phyloP scores from a whole-genome alignment of 2,888 invertebrate genomes.

The Dione vanillae region DNA sequence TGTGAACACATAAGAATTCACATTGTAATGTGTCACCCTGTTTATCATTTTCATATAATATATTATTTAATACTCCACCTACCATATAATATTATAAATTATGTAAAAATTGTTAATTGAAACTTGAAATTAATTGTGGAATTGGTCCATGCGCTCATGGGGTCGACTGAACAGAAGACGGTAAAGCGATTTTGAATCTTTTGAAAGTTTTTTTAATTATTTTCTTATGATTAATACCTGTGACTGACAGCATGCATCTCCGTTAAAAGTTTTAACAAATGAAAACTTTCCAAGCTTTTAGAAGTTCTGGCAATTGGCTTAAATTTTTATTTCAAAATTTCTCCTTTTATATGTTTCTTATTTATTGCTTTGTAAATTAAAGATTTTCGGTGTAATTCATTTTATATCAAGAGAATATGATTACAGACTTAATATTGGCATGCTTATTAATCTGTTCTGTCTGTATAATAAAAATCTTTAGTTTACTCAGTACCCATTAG shows the following conservation, averaged over 20 bases:
- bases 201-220: conserved; percentile 53
- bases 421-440: too few species aligned
- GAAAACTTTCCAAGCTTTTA: conserved; percentile 69
- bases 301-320: conserved; percentile 77
- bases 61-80: background rate
- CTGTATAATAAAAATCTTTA: conserved; percentile 50
- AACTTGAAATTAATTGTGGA: conserved; percentile 65
- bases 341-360: conserved; percentile 40
- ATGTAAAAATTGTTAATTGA: conserved; percentile 33
- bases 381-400: conserved; percentile 13
- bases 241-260: conserved; percentile 81
- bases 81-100: background rate
- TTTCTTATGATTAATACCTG: conserved; percentile 70
- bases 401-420: too few species aligned
- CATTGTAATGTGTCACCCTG: background rate
- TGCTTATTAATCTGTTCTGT: too few species aligned
- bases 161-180: conserved; percentile 82
- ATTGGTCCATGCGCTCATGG: conserved; percentile 79
- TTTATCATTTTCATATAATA: background rate
- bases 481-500: conserved; percentile 57
- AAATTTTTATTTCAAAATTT: conserved; percentile 70
- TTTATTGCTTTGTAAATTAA: conserved; percentile 27
- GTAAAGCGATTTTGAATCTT: conserved; percentile 73
- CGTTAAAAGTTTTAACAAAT: conserved; percentile 61
- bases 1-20: background rate